Evolutionary conservation across 2,888 invertebrate genomes (phyloP).

Genomic region (Watsonalla binaria): DNA sequence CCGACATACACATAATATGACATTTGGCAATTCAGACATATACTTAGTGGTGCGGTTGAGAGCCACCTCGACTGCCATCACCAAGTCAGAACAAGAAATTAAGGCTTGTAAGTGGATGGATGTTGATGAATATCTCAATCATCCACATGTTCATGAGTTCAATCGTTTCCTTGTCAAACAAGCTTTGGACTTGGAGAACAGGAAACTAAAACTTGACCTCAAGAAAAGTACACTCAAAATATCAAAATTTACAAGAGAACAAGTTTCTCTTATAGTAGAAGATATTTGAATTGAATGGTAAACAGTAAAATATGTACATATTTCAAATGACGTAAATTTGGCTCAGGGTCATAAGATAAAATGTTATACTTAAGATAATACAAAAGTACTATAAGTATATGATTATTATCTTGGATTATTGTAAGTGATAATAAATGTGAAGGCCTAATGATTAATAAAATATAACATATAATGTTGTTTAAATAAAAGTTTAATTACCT

Average conservation of each 20-base stretch:
- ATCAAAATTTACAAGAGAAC: constrained; percentile 45
- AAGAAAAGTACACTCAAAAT: constrained; percentile 58
- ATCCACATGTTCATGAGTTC: constrained; percentile 85
- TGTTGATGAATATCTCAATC: constrained; percentile 82
- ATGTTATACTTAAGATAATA: constrained; percentile 6
- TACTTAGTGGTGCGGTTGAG: constrained; percentile 87
- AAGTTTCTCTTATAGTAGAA: constrained; percentile 54
- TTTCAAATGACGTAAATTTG: constrained; percentile 2
- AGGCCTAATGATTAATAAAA: not conserved
- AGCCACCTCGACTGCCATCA: constrained; percentile 81
- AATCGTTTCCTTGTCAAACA: constrained; percentile 83
- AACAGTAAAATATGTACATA: not conserved
- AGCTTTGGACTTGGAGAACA: constrained; percentile 81
- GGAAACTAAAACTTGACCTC: constrained; percentile 80
- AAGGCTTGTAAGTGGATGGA: constrained; percentile 90
- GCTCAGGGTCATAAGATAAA: constrained; percentile 19
- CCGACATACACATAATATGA: constrained; percentile 86
- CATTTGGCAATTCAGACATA: constrained; percentile 91
- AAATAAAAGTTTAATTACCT: not conserved
- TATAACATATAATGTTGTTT: not conserved
- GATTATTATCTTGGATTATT: constrained; percentile 9
- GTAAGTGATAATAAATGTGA: constrained; percentile 16
- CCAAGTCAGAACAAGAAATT: constrained; percentile 87
- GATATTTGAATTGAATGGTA: constrained; percentile 28
- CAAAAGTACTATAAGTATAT: not conserved